phyloP scores from a whole-genome alignment of 2,113 vertebrate species.

The Syngnathus scovelli region DNA sequence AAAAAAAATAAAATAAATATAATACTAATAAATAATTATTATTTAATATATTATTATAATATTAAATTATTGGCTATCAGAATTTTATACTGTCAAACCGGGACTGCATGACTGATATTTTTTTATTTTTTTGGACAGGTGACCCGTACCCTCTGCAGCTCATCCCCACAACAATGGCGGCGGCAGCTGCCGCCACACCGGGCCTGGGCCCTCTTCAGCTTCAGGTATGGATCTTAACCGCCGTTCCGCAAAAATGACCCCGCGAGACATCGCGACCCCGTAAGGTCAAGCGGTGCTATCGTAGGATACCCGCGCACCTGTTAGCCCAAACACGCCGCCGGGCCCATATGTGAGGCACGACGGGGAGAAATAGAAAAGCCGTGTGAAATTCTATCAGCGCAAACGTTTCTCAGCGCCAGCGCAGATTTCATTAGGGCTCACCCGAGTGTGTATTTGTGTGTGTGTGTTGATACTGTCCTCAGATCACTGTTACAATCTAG shows the following conservation, averaged over 20 bases:
- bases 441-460: neutral
- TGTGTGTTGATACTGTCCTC: slow-evolving; percentile 40
- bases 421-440: slow-evolving; percentile 44
- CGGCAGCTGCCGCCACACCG: slow-evolving; percentile 88
- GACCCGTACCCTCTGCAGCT: slow-evolving; percentile 98
- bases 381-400: slow-evolving; percentile 50
- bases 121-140: slow-evolving; percentile 67
- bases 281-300: slow-evolving; percentile 29
- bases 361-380: slow-evolving; percentile 31
- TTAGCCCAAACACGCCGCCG: slow-evolving; percentile 31
- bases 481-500: slow-evolving; percentile 57
- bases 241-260: no score
- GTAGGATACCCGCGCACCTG: slow-evolving; percentile 53
- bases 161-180: slow-evolving; percentile 98
- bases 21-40: no score
- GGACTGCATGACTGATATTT: neutral
- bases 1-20: no score
- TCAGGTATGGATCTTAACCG: slow-evolving; percentile 78
- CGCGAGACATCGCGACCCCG: no score
- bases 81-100: no score
- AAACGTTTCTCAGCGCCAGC: slow-evolving; percentile 38
- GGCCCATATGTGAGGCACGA: slow-evolving; percentile 42
- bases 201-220: slow-evolving; percentile 92
- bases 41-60: no score
- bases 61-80: no score